Conservation (phyloP, 2,797 vertebrate genomes). For the Gila robusta region DNA sequence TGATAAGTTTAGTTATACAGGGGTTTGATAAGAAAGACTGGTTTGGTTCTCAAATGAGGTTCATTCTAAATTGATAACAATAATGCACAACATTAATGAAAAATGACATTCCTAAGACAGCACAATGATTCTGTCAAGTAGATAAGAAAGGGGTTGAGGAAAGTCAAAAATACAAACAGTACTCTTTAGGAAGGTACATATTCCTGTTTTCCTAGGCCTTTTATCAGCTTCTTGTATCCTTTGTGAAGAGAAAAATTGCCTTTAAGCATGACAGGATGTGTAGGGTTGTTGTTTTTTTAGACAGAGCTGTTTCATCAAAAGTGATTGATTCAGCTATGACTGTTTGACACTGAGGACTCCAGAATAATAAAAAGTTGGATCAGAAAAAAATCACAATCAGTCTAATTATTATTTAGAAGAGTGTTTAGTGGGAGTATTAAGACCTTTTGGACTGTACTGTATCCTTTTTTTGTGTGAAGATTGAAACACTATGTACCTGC, state of each 20-base stretch:
- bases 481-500: no score
- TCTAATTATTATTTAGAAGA: background rate
- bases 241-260: constrained; percentile 31
- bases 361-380: background rate
- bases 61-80: constrained; percentile 18
- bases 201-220: constrained; percentile 34
- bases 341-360: background rate
- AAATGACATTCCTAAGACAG: constrained; percentile 8
- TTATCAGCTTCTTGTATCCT: constrained; percentile 48
- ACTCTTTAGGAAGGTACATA: constrained; percentile 29
- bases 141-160: constrained; percentile 28
- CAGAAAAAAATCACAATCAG: background rate
- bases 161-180: constrained; percentile 37
- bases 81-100: background rate
- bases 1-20: background rate
- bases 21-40: background rate
- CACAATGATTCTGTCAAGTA: constrained; percentile 19
- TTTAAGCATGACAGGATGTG: constrained; percentile 31
- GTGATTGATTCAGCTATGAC: background rate
- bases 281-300: background rate
- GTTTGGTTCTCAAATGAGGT: constrained; percentile 15
- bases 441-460: background rate
- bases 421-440: no score
- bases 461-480: background rate
- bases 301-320: background rate